Conservation (phyloP, 2,797 vertebrate genomes). For the Dallia pectoralis region DNA sequence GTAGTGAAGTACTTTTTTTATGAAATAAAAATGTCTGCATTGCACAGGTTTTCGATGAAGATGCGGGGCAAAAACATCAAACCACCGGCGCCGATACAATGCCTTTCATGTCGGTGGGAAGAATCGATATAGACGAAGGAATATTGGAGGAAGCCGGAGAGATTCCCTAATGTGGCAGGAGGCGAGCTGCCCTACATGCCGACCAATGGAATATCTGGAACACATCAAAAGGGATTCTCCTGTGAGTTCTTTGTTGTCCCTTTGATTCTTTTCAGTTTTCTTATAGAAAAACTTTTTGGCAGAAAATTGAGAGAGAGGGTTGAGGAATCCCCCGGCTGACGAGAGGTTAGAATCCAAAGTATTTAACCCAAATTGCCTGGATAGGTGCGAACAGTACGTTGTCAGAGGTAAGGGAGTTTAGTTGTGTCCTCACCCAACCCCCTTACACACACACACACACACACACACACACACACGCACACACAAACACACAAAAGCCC, state of each 20-base stretch:
- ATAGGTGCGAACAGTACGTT: not conserved
- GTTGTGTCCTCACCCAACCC: not conserved
- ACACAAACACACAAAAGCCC: not conserved
- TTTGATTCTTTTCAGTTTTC: not conserved
- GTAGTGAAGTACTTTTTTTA: too few relatives aligned
- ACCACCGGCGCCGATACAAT: not conserved
- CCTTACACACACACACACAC: constrained; percentile 9
- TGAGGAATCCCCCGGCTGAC: too few relatives aligned
- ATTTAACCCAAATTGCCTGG: too few relatives aligned
- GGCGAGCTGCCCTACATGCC: constrained; percentile 31
- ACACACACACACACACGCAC: not conserved
- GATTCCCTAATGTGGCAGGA: constrained; percentile 2
- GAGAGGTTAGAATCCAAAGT: too few relatives aligned
- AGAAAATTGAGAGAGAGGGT: not conserved
- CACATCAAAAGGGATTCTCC: constrained; percentile 47
- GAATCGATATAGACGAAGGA: constrained; percentile 44
- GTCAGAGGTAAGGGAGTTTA: not conserved
- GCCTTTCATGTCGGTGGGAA: constrained; percentile 46
- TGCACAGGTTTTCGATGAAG: not conserved
- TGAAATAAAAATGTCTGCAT: not conserved
- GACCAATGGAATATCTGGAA: constrained; percentile 47
- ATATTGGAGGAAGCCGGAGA: not conserved
- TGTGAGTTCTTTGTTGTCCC: not conserved
- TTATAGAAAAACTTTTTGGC: not conserved
- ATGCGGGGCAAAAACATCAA: constrained; percentile 21